These are phyloP conservation scores for Periparus ater DNA, from an alignment of 2,797 vertebrate genomes.

Conservation along the genomic window DNA sequence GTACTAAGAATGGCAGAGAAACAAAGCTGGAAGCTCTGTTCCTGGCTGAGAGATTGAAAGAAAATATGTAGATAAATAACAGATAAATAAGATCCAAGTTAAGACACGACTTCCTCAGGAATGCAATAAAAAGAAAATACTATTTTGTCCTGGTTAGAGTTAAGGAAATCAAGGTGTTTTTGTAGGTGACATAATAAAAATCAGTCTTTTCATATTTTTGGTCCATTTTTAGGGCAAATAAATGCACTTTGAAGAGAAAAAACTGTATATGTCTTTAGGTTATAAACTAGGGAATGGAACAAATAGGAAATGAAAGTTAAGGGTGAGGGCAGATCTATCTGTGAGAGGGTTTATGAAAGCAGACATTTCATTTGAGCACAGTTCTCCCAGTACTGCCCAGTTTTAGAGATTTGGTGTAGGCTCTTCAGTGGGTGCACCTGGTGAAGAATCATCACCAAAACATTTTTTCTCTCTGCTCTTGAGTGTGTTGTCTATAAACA, in stretches of 20 bases:
- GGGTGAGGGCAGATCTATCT: not conserved
- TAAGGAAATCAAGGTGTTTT: conserved; percentile 6
- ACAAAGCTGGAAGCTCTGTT: not conserved
- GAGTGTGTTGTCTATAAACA: not conserved
- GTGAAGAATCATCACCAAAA: not conserved
- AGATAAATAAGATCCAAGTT: conserved; percentile 15
- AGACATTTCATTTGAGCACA: not conserved
- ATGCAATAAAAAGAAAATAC: conserved; percentile 18
- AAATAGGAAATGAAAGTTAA: not conserved
- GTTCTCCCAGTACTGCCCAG: not conserved
- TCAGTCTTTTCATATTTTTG: conserved; percentile 10
- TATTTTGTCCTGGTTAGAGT: not conserved
- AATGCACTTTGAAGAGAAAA: not conserved
- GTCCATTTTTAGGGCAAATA: not conserved
- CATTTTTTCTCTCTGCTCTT: not conserved
- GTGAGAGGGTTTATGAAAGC: not conserved
- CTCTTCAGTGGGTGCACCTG: not conserved
- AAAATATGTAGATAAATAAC: not conserved
- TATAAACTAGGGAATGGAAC: not conserved
- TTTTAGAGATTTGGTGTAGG: not conserved
- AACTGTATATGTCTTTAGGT: not conserved
- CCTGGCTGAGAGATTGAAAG: not conserved
- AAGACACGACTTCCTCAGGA: conserved; percentile 4
- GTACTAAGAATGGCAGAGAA: not conserved
- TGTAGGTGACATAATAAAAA: conserved; percentile 41